Conservation (phyloP, 2,797 vertebrate genomes). For the Rhinophrynus dorsalis region DNA sequence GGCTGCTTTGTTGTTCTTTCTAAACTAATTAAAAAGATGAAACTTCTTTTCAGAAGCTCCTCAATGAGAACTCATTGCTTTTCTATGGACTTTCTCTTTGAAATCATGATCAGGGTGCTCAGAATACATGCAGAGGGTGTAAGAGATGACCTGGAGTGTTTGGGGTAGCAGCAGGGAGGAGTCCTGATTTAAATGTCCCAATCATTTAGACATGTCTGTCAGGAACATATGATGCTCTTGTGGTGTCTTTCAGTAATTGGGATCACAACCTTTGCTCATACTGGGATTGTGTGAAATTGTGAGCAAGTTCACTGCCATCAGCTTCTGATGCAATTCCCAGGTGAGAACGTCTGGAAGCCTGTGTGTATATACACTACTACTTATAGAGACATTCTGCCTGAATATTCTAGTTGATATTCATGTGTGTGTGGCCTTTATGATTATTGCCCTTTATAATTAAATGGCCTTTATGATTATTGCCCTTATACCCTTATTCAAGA, state of each 20-base stretch:
- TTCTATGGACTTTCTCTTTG: slow-evolving; percentile 27
- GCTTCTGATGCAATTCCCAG: no score
- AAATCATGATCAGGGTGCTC: slow-evolving; percentile 15
- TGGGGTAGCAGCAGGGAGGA: slow-evolving; percentile 7
- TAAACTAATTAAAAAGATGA: slow-evolving; percentile 35
- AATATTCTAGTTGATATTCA: no score
- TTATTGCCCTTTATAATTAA: no score
- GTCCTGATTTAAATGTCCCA: background rate
- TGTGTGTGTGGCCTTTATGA: no score
- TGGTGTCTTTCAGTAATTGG: slow-evolving; percentile 32
- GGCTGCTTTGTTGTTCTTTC: slow-evolving; percentile 17
- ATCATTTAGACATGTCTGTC: slow-evolving; percentile 22
- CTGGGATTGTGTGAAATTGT: background rate
- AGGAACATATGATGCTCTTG: slow-evolving; percentile 44
- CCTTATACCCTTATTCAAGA: no score
- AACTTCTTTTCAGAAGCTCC: slow-evolving; percentile 25
- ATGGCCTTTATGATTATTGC: no score
- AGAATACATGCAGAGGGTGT: slow-evolving; percentile 6
- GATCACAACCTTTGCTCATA: slow-evolving; percentile 27
- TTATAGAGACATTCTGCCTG: no score
- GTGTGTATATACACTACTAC: no score
- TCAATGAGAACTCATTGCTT: slow-evolving; percentile 23
- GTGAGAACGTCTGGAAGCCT: no score
- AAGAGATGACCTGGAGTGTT: slow-evolving; percentile 25
- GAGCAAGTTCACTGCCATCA: no score